These are phyloP conservation scores for Chelon auratus DNA, from an alignment of 2,797 vertebrate species.

Conservation along the genomic window DNA sequence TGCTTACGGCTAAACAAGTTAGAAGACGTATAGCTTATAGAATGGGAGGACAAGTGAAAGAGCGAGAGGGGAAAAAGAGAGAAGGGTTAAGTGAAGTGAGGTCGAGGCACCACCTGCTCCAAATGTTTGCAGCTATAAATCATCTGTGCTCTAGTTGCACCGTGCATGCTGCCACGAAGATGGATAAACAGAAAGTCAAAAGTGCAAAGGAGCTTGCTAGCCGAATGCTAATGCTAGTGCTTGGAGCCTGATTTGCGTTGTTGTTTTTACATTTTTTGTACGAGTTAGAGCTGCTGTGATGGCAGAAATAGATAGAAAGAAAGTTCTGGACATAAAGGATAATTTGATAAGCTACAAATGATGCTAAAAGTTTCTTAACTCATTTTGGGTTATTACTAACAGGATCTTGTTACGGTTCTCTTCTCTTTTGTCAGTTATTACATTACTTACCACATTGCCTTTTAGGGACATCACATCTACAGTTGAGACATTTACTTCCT, in stretches of 20 bases:
- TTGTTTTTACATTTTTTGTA: conserved; percentile 17
- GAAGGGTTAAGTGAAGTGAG: conserved; percentile 60
- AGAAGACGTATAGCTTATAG: conserved; percentile 18
- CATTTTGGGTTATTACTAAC: conserved; percentile 2
- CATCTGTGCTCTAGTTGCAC: conserved; percentile 56
- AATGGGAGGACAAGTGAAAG: conserved; percentile 52
- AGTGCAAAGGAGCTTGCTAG: conserved; percentile 34
- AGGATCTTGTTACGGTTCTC: not conserved
- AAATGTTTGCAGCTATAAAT: conserved; percentile 76
- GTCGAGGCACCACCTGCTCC: conserved; percentile 85
- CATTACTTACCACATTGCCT: conserved; percentile 13
- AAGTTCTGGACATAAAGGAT: not conserved
- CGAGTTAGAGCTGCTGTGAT: conserved; percentile 20
- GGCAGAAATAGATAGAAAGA: conserved; percentile 5
- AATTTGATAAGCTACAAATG: not conserved
- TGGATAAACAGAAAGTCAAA: conserved; percentile 57
- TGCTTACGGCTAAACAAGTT: not conserved
- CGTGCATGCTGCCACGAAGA: conserved; percentile 38
- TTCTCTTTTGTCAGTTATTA: conserved; percentile 16
- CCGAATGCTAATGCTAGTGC: conserved; percentile 8
- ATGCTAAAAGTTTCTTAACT: not conserved
- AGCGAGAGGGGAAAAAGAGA: conserved; percentile 24
- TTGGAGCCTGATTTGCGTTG: conserved; percentile 8
- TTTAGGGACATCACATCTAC: conserved; percentile 11
- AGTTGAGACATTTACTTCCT: conserved; percentile 23